A percentile compares a stretch with the other conserved stretches of the same genome.
phyloP scores from a whole-genome alignment of 2,797 vertebrate genomes.

The Sebastes alutus region DNA sequence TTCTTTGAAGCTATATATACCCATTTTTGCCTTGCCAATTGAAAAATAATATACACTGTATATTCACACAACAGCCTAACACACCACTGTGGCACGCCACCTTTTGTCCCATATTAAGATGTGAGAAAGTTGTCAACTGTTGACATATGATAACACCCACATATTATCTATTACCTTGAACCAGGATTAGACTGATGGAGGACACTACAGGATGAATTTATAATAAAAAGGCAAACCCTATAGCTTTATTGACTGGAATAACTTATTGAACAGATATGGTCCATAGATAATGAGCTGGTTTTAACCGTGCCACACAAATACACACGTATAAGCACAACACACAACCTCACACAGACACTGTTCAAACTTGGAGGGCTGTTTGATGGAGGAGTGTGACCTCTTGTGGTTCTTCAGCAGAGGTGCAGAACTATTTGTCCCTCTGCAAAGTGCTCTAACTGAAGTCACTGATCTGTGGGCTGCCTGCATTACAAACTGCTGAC shows the following conservation, averaged over 20 bases:
- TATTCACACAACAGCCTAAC: not conserved
- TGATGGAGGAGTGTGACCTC: constrained; percentile 38
- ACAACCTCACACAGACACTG: not conserved
- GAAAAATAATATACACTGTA: not conserved
- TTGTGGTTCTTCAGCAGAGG: constrained; percentile 12
- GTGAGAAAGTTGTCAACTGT: no score
- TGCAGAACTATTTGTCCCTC: constrained; percentile 1
- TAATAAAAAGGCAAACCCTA: no score
- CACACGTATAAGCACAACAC: not conserved
- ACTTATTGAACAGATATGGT: not conserved
- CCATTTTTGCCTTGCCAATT: no score
- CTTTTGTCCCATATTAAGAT: no score
- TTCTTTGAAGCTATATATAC: no score
- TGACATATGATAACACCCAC: not conserved
- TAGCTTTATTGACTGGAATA: no score
- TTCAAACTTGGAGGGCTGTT: not conserved
- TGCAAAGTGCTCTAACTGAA: constrained; percentile 1
- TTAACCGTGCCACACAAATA: no score
- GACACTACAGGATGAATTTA: not conserved
- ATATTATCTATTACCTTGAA: not conserved
- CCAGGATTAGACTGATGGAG: not conserved
- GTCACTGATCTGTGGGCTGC: constrained; percentile 19
- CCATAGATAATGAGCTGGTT: no score
- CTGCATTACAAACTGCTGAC: constrained; percentile 51
- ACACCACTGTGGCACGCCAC: not conserved